Evolutionary conservation across 2,888 invertebrate species (phyloP).

Genomic region (Scaptomyza tumidula): DNA sequence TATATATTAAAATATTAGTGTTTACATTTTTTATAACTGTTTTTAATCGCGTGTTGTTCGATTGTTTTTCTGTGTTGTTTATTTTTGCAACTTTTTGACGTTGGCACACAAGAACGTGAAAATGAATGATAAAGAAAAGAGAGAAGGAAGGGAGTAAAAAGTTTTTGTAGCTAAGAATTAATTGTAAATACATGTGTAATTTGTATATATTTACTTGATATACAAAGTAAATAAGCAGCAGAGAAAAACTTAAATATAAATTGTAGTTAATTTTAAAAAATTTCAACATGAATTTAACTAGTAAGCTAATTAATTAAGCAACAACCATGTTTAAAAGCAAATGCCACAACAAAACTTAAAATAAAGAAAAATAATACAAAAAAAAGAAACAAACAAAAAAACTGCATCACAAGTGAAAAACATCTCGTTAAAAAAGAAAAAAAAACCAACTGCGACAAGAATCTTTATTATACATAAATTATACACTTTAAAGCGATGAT

Average conservation of each 20-base stretch:
- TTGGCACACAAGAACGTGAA: constrained; percentile 45
- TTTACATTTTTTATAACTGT: constrained; percentile 51
- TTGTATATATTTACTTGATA: constrained; percentile 77
- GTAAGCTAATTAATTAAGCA: constrained; percentile 66
- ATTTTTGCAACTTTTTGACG: constrained; percentile 69
- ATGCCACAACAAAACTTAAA: constrained; percentile 63
- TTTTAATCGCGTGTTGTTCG: constrained; percentile 40
- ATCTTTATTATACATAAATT: constrained; percentile 70
- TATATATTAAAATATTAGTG: constrained; percentile 32
- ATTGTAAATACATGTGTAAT: constrained; percentile 77
- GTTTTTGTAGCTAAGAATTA: constrained; percentile 72
- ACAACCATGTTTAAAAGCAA: constrained; percentile 63
- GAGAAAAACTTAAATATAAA: constrained; percentile 67
- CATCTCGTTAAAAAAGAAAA: constrained; percentile 55
- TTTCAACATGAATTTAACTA: constrained; percentile 72
- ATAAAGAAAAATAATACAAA: constrained; percentile 34
- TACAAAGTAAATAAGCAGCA: constrained; percentile 74
- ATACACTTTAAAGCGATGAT: constrained; percentile 51
- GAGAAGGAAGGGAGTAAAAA: neutral
- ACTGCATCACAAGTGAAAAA: constrained; percentile 48
- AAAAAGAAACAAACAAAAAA: constrained; percentile 32
- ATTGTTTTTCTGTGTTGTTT: constrained; percentile 40
- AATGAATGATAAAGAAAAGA: neutral
- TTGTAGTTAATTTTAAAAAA: constrained; percentile 77
- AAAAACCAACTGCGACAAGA: constrained; percentile 52